Conservation (phyloP, 2,113 vertebrate species). For the Otolemur garnettii region DNA sequence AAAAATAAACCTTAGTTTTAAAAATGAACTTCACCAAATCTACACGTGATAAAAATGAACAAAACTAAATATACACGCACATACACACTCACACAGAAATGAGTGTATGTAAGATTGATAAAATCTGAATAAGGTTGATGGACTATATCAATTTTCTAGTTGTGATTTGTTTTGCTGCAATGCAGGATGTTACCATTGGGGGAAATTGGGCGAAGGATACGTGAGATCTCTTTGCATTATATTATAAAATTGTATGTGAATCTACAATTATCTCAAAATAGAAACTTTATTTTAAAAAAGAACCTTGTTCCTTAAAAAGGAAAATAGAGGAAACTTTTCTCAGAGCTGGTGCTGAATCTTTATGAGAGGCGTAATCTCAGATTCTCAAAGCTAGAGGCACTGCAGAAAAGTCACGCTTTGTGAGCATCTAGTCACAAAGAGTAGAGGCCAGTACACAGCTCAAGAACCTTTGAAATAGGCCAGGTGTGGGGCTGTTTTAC, state of each 20-base stretch:
- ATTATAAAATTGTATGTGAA: slow-evolving; percentile 23
- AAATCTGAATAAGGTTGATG: not conserved
- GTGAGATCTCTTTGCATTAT: not conserved
- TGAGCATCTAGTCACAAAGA: not conserved
- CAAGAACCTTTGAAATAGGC: not conserved
- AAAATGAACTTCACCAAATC: slow-evolving; percentile 20
- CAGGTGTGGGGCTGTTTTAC: not conserved
- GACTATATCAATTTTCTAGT: not conserved
- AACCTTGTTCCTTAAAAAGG: not conserved
- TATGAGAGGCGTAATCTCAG: not conserved
- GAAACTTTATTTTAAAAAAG: not conserved
- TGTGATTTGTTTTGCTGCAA: not conserved
- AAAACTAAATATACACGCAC: not conserved
- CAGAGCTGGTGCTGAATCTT: not conserved
- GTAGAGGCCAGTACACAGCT: not conserved
- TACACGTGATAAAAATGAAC: not conserved
- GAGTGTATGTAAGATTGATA: not conserved
- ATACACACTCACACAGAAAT: not conserved
- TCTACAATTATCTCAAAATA: not conserved
- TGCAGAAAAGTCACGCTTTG: not conserved
- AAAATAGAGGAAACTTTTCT: not conserved
- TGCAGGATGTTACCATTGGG: not conserved
- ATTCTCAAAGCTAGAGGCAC: not conserved
- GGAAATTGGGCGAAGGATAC: not conserved
- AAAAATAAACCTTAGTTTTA: not conserved